Base-by-base conservation (phyloP, 2,888 invertebrate genomes). In the Pocota personata region DNA sequence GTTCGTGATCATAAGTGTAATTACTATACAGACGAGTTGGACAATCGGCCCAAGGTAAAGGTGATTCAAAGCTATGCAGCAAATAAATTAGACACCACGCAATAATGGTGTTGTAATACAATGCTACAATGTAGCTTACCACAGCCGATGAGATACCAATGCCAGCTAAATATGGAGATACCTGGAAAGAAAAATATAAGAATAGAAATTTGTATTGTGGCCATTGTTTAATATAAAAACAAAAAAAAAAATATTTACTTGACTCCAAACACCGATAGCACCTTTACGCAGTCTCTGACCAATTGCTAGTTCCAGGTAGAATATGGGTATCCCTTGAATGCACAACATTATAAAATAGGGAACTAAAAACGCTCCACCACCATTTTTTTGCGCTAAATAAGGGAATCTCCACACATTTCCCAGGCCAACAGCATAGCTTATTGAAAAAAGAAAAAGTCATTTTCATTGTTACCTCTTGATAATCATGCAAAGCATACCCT, bases 11-110 rank as follows among this genome's bases (percentile, higher is more conserved):
- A 90, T 97, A 97, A 0, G 97, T 96, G 82, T 95, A 96, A 90
- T 97, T 97, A 77, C 93, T 93, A 90, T 96, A 96, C 89, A 96
- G 95, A 82, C 95, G 95, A 90, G 96, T 97, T 1, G 98, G 98
- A 92, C 98, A 98, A 82, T 97, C 96, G 0, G 97, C 94, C 98
- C 98, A 98, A 6, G 98, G 98, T 89, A 98, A 92, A 90, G 97
- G 96, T 0, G 96, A 95, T 91, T 97, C 97, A 92, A 98, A 98
- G 92, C 98, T 98, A 94, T 97, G 97, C 88, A 97, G 96, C 91
- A 98, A 96, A 93, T 98, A 98, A 93, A 98, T 98, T 90, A 98
- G 94, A 92, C 98, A 98, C 99, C 99, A 99, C 82, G 98, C 98
- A 88, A 99, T 98, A 89, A 99, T 98, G 82, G 98, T 98, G 93